Evolutionary conservation across 2,113 vertebrate genomes (phyloP).

Genomic region (Trichechus manatus): DNA sequence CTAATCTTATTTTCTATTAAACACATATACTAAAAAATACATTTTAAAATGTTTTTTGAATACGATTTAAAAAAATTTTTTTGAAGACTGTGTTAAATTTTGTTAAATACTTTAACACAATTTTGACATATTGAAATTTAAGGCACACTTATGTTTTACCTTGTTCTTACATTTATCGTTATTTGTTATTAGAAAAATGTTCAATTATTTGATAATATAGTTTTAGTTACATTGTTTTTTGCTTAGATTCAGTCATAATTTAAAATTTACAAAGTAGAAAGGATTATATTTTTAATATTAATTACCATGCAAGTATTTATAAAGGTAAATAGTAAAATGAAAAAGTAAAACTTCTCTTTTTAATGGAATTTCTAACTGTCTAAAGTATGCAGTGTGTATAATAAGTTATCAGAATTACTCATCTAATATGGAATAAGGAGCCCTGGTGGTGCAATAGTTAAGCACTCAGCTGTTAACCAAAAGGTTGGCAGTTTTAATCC

Average conservation of each 20-base stretch:
- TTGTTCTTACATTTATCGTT: not conserved
- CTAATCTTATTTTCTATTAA: not conserved
- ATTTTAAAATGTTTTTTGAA: not conserved
- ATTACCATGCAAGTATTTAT: not conserved
- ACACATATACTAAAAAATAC: not conserved
- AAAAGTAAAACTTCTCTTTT: not conserved
- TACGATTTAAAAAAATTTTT: not conserved
- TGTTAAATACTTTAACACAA: not conserved
- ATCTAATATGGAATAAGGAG: not conserved
- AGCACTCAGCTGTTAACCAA: no score
- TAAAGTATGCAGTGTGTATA: not conserved
- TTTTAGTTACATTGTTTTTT: not conserved
- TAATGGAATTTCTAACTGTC: not conserved
- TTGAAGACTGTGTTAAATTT: conserved; percentile 6
- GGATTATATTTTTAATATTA: not conserved
- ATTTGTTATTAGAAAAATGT: not conserved
- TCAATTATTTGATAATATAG: not conserved
- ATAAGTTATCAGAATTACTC: conserved; percentile 30
- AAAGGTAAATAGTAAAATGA: not conserved
- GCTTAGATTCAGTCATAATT: not conserved
- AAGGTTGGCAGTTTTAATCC: no score
- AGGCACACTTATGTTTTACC: not conserved
- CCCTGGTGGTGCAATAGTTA: no score
- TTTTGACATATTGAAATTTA: conserved; percentile 29
- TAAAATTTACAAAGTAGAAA: not conserved